These are phyloP conservation scores for Condylostylus longicornis DNA, from an alignment of 1,140 invertebrate genomes.

Conservation along the genomic window DNA sequence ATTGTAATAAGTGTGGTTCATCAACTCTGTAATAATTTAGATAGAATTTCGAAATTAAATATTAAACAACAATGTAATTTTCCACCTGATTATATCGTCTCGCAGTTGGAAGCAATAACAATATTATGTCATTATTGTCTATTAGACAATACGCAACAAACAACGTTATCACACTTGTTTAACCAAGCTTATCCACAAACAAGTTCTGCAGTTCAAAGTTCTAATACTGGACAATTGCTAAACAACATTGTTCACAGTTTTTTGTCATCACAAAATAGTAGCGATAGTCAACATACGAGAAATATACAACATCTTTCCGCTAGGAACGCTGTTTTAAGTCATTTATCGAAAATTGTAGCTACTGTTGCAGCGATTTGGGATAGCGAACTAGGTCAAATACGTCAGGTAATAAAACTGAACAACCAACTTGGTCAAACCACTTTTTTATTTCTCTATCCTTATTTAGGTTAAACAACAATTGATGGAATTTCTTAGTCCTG, in stretches of 20 bases:
- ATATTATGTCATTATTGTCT: constrained; percentile 75
- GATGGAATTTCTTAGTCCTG: constrained; percentile 72
- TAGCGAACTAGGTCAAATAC: constrained; percentile 37
- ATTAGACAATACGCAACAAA: constrained; percentile 52
- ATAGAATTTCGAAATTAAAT: constrained; percentile 34
- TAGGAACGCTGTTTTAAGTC: constrained; percentile 56
- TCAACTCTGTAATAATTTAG: constrained; percentile 72
- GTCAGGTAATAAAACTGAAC: too few relatives aligned
- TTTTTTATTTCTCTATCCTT: constrained; percentile 45
- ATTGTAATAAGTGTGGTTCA: constrained; percentile 64
- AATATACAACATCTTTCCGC: constrained; percentile 36
- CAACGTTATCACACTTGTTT: constrained; percentile 42
- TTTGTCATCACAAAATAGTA: constrained; percentile 39
- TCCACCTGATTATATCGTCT: constrained; percentile 68
- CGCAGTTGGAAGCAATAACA: constrained; percentile 65
- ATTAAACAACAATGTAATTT: constrained; percentile 26
- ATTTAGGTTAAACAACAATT: constrained; percentile 72
- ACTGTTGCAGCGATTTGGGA: constrained; percentile 70
- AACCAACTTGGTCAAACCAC: constrained; percentile 33
- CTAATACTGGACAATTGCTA: constrained; percentile 57
- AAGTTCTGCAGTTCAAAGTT: constrained; percentile 33
- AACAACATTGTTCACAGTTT: constrained; percentile 71
- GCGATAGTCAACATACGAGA: constrained; percentile 9
- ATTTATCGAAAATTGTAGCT: constrained; percentile 67
- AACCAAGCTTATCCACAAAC: constrained; percentile 40